Percentiles rank a stretch among this genome's conserved stretches.
phyloP scores from a whole-genome alignment of 2,113 vertebrate species.

The Mandrillus leucophaeus region DNA sequence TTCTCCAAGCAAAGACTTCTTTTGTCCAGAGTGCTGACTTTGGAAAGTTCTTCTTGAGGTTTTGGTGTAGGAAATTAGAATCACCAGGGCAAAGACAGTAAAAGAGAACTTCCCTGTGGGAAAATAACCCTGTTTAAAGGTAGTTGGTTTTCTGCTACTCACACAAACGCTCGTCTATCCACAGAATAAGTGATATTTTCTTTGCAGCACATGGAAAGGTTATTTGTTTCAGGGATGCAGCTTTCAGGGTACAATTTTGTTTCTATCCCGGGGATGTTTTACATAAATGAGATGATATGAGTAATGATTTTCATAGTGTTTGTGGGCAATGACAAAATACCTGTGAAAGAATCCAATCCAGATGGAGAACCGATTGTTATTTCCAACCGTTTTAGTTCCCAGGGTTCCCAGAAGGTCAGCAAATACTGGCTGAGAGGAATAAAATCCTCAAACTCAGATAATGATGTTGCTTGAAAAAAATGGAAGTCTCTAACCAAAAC shows the following conservation, averaged over 20 bases:
- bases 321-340: conserved; percentile 20
- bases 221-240: conserved; percentile 20
- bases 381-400: background rate
- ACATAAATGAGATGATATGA: conserved; percentile 12
- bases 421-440: background rate
- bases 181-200: conserved; percentile 4
- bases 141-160: background rate
- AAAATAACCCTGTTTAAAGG: conserved; percentile 25
- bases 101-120: conserved; percentile 20
- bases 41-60: conserved; percentile 61
- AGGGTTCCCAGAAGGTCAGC: background rate
- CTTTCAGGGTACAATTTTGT: background rate
- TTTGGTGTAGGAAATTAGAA: conserved; percentile 53
- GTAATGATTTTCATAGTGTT: conserved; percentile 27
- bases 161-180: background rate
- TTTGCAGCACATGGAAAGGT: background rate
- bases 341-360: background rate
- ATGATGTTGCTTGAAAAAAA: background rate
- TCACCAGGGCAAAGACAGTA: conserved; percentile 22
- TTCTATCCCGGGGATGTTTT: background rate
- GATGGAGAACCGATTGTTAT: background rate
- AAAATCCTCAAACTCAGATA: background rate
- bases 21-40: conserved; percentile 69
- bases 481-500: background rate
- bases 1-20: conserved; percentile 48